phyloP scores from a whole-genome alignment of 2,113 vertebrate species.

The Plecturocebus donacophilus region DNA sequence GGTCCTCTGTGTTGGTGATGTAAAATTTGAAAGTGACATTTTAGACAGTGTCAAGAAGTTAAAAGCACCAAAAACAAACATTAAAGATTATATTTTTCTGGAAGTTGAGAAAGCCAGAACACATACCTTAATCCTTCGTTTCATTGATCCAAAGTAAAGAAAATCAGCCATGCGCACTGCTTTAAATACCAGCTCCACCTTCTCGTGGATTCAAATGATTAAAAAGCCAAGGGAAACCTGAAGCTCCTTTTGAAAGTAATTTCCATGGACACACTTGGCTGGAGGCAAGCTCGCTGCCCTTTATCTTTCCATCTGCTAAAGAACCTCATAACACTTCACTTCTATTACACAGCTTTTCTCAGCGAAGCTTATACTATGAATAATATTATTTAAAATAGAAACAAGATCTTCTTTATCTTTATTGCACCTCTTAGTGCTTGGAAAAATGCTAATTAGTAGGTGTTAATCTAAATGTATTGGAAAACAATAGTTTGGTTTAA shows the following conservation, averaged over 20 bases:
- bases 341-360: background rate
- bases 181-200: background rate
- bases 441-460: background rate
- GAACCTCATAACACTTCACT: background rate
- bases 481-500: background rate
- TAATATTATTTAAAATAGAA: background rate
- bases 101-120: background rate
- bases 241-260: background rate
- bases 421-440: background rate
- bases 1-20: background rate
- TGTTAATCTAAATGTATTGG: background rate
- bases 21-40: background rate
- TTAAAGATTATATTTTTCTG: background rate
- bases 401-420: background rate
- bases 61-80: background rate
- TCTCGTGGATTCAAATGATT: background rate
- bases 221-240: conserved; percentile 16
- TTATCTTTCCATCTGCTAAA: background rate
- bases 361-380: background rate
- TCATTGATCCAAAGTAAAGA: background rate
- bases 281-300: background rate
- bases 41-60: background rate
- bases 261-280: background rate
- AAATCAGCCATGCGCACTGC: background rate
- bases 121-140: background rate